Conservation (phyloP, 2,888 invertebrate genomes). For the Erynnis tages region DNA sequence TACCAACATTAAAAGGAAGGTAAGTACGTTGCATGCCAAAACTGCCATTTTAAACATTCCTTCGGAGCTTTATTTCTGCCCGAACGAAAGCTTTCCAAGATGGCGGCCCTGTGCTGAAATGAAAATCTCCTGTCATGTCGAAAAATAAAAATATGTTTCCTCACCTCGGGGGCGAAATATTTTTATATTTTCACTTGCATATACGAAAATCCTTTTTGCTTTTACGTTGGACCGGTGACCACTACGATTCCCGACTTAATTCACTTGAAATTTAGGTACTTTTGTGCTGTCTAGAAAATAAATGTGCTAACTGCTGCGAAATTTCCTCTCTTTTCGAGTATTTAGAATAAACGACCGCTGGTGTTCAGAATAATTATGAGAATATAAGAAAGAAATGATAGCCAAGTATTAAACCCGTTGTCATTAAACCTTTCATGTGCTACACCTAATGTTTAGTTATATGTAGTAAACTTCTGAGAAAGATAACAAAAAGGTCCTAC, state of each 20-base stretch:
- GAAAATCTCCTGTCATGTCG: constrained; percentile 28
- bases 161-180: constrained; percentile 23
- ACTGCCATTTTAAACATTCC: constrained; percentile 25
- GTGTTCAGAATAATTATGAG: too few species aligned
- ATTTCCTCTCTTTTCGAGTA: too few species aligned
- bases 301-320: too few species aligned
- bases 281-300: not conserved
- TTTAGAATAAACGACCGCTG: too few species aligned
- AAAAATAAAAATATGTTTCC: constrained; percentile 28
- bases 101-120: constrained; percentile 20
- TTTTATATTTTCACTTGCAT: constrained; percentile 26
- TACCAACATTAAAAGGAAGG: constrained; percentile 12
- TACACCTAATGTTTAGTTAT: too few species aligned
- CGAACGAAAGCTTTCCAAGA: constrained; percentile 24
- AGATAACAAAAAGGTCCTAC: too few species aligned
- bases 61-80: constrained; percentile 22
- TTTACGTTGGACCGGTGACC: constrained; percentile 22
- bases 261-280: constrained; percentile 14
- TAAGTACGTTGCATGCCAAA: constrained; percentile 17
- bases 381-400: too few species aligned
- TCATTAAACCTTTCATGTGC: too few species aligned
- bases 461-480: too few species aligned
- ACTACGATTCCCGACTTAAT: constrained; percentile 18
- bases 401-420: too few species aligned
- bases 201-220: constrained; percentile 20